Conservation (phyloP, 2,888 invertebrate genomes). For the Melolontha melolontha region DNA sequence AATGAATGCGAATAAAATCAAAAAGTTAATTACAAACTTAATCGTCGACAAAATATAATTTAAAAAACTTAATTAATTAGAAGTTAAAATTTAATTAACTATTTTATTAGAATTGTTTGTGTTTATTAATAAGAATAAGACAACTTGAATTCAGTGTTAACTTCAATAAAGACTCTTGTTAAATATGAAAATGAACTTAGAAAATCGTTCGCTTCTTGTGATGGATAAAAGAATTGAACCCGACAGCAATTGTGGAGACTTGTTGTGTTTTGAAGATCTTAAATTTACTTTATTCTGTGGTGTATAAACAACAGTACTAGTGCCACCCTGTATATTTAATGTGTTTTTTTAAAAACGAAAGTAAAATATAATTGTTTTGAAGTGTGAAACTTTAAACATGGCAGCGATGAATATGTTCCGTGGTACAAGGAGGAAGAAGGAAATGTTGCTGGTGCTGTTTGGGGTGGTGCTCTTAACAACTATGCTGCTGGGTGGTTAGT, state of each 20-base stretch:
- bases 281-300: slow-evolving; percentile 13
- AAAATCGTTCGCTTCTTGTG: neutral
- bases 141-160: no score
- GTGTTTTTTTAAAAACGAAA: no score
- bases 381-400: slow-evolving; percentile 24
- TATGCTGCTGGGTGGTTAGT: slow-evolving; percentile 25
- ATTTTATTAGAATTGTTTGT: no score
- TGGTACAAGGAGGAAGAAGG: slow-evolving; percentile 22
- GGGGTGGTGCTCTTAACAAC: slow-evolving; percentile 21
- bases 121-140: no score
- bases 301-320: neutral
- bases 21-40: no score
- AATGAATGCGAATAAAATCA: no score
- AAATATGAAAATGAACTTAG: no score
- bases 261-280: neutral
- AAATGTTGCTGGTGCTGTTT: slow-evolving; percentile 7
- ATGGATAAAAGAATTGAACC: slow-evolving; percentile 10
- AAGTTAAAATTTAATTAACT: no score
- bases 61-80: no score
- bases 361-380: neutral
- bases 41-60: no score
- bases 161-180: no score
- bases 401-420: slow-evolving; percentile 5
- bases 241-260: neutral
- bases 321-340: no score